phyloP scores from a whole-genome alignment of 2,797 vertebrate genomes.

The Sebastes flavidus region DNA sequence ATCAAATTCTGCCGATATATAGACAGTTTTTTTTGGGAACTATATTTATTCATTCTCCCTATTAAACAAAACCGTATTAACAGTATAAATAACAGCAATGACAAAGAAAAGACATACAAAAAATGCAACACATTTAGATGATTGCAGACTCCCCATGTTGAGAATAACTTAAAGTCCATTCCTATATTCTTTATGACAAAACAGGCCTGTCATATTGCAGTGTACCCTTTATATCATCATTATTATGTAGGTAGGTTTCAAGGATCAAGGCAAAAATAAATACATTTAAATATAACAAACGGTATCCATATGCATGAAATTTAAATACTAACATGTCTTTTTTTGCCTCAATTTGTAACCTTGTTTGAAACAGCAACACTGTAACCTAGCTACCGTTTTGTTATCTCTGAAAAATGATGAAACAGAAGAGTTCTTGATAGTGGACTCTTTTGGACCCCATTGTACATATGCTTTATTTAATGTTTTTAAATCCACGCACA shows the following conservation, averaged over 20 bases:
- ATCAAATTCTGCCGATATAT: not conserved
- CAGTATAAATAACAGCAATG: not conserved
- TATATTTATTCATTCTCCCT: not conserved
- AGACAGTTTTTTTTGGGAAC: not conserved
- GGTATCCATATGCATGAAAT: rapidly evolving
- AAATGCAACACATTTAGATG: not conserved
- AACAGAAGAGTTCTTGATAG: not conserved
- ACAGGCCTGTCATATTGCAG: not conserved
- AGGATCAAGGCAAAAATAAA: not conserved
- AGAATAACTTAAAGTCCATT: not conserved
- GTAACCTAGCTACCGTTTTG: not conserved
- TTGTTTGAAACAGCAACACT: not conserved
- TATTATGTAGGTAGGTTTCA: not conserved
- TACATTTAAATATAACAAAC: not conserved
- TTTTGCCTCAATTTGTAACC: not conserved
- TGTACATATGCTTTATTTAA: not conserved
- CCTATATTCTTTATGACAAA: not conserved
- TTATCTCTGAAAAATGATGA: not conserved
- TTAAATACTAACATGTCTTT: not conserved
- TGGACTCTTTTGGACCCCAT: not conserved
- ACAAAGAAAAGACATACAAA: not conserved
- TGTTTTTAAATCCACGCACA: no score
- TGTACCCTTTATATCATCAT: not conserved
- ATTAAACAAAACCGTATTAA: not conserved
- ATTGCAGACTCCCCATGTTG: not conserved